Base-by-base conservation (phyloP, 2,797 vertebrate species). In the Dendrocincla tyrannina region DNA sequence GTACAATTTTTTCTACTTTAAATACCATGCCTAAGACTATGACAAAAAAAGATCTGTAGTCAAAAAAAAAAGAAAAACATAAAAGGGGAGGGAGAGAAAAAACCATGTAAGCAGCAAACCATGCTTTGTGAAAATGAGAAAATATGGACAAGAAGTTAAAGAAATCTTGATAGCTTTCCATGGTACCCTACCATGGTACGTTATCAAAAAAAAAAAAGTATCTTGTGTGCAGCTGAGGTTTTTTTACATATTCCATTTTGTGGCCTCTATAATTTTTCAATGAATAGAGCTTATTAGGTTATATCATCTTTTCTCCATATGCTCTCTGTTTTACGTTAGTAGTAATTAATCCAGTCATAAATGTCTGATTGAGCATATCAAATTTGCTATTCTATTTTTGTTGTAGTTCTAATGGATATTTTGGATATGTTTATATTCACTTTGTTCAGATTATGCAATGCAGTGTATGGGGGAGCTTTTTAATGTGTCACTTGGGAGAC, bases 301-400 rank as follows among this genome's bases (percentile, higher is more conserved):
- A 30, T 89, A 50, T 85, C 64, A 85, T 93, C 69, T 96, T 95
- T 97, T 86, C 25, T 91, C 93, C 86, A 90, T 80, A 76, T 93
- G 84, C 77, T 85, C 5, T 88, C 69, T 95, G 78, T 47, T 88
- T 95, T 93, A 60, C 66, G n/a, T 91, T 95, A 89, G 55, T 59
- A 46, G 41, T 87, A 88, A 96, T 92, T 95, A 95, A 86, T 93
- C n/a, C 60, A 67, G 86, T 91, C 79, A 44, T 82, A 78, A 88
- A 90, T 67, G 30, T 73, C 62, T 79, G 55, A 93, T 78, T 87
- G 76, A 87, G n/a, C 35, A 27, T 93, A 91, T 93, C 84, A 91
- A 44, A 92, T 88, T 92, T 89, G 32, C 67, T 93, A 41, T 92
- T 66, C 44, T 75, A 28, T 91, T 94, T 85, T 87, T 94, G 27